Percentiles rank a stretch among this genome's conserved stretches.
Evolutionary conservation across 1,140 invertebrate species (phyloP).

Genomic region (Drosophila orena): DNA sequence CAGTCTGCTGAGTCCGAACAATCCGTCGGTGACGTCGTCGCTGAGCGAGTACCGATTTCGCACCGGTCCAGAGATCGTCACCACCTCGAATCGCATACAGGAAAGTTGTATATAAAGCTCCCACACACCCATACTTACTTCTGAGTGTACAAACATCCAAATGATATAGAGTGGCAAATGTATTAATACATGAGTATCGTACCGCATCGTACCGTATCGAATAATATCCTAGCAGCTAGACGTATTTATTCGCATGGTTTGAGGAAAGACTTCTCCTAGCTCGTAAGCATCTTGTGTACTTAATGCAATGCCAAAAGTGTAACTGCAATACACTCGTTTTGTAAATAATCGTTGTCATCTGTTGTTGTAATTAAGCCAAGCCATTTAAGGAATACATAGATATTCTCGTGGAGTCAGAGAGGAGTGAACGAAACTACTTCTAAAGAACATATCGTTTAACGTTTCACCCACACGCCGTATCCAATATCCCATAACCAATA

Average conservation of each 20-base stretch:
- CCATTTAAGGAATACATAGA: not conserved
- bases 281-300: slow-evolving; percentile 73
- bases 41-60: slow-evolving; percentile 87
- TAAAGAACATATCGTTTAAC: slow-evolving; percentile 44
- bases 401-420: slow-evolving; percentile 6
- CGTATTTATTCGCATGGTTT: slow-evolving; percentile 76
- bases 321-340: slow-evolving; percentile 59
- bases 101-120: slow-evolving; percentile 93
- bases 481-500: slow-evolving; percentile 9
- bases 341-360: slow-evolving; percentile 78
- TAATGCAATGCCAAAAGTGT: slow-evolving; percentile 77
- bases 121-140: slow-evolving; percentile 54
- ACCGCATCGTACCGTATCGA: slow-evolving; percentile 63
- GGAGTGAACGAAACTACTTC: slow-evolving; percentile 36
- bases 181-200: slow-evolving; percentile 72
- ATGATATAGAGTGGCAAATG: slow-evolving; percentile 44
- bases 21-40: slow-evolving; percentile 86
- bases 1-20: slow-evolving; percentile 84
- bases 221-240: slow-evolving; percentile 72
- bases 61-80: slow-evolving; percentile 92
- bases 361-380: slow-evolving; percentile 57
- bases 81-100: slow-evolving; percentile 92
- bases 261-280: slow-evolving; percentile 78
- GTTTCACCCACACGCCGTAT: slow-evolving; percentile 12
- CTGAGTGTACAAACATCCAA: slow-evolving; percentile 60